Conservation (phyloP, 37 sponge, comb jelly and placozoan species). For the Petrosia ficiformis region DNA sequence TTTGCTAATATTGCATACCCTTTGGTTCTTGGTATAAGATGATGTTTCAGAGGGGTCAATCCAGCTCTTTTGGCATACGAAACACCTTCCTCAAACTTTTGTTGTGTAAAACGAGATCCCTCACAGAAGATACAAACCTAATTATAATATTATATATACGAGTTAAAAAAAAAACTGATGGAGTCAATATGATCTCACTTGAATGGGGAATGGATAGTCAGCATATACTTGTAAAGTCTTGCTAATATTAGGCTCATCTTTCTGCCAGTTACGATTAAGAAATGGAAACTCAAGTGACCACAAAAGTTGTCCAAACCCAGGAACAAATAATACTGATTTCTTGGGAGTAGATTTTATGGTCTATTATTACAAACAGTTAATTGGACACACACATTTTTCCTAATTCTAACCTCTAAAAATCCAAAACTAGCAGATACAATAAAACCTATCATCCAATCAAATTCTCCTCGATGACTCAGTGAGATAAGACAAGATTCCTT, state of each 20-base stretch:
- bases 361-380: neutral
- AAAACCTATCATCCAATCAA: conserved; percentile 91
- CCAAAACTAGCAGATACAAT: conserved; percentile 7
- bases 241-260: conserved; percentile 33
- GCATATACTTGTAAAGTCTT: conserved; percentile 17
- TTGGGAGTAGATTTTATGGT: conserved; percentile 47
- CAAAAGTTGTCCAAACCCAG: conserved; percentile 64
- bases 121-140: conserved; percentile 71
- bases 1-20: conserved; percentile 60
- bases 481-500: conserved; percentile 63
- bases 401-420: conserved; percentile 28
- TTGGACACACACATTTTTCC: neutral
- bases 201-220: conserved; percentile 32
- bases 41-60: conserved; percentile 67
- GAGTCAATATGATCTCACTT: conserved; percentile 5
- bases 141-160: too few species aligned
- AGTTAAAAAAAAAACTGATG: neutral
- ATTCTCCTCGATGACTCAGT: conserved; percentile 89
- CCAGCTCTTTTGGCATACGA: conserved; percentile 56
- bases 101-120: conserved; percentile 77
- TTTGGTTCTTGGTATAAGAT: conserved; percentile 73
- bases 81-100: conserved; percentile 48
- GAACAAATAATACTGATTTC: conserved; percentile 50
- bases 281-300: conserved; percentile 59
- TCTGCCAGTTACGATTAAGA: conserved; percentile 34